Evolutionary conservation across 2,113 vertebrate genomes (phyloP).

Genomic region (Xiphias gladius): DNA sequence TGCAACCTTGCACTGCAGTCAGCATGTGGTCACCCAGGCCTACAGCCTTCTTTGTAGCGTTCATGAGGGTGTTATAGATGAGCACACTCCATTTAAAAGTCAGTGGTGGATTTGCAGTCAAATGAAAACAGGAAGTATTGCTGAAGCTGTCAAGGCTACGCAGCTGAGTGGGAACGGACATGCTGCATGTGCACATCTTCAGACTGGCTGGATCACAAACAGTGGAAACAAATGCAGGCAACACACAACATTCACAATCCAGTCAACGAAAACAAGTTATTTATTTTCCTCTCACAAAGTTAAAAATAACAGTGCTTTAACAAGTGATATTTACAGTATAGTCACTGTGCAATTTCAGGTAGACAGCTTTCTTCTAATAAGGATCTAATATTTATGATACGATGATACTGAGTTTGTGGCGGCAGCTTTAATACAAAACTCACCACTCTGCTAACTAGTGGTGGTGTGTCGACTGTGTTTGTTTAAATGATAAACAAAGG

Average conservation of each 20-base stretch:
- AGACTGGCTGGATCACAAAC: conserved; percentile 53
- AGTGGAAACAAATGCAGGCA: conserved; percentile 50
- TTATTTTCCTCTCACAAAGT: conserved; percentile 49
- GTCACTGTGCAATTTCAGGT: conserved; percentile 28
- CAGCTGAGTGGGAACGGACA: conserved; percentile 64
- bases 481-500: conserved; percentile 51
- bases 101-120: conserved; percentile 63
- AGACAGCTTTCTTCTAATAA: conserved; percentile 38
- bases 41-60: conserved; percentile 47
- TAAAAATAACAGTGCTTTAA: conserved; percentile 23
- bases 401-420: conserved; percentile 35
- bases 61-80: conserved; percentile 63
- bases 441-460: conserved; percentile 8
- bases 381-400: conserved; percentile 49
- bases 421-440: conserved; percentile 37
- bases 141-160: conserved; percentile 63
- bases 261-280: conserved; percentile 32
- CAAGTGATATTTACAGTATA: conserved; percentile 9
- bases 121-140: conserved; percentile 71
- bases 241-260: conserved; percentile 30
- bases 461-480: conserved; percentile 24
- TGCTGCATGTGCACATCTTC: conserved; percentile 64
- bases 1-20: conserved; percentile 55
- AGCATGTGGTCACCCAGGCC: conserved; percentile 62
- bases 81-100: conserved; percentile 70